A percentile compares a stretch with the other conserved stretches of the same genome.
phyloP scores from a whole-genome alignment of 2,113 vertebrate genomes.

The Python bivittatus region DNA sequence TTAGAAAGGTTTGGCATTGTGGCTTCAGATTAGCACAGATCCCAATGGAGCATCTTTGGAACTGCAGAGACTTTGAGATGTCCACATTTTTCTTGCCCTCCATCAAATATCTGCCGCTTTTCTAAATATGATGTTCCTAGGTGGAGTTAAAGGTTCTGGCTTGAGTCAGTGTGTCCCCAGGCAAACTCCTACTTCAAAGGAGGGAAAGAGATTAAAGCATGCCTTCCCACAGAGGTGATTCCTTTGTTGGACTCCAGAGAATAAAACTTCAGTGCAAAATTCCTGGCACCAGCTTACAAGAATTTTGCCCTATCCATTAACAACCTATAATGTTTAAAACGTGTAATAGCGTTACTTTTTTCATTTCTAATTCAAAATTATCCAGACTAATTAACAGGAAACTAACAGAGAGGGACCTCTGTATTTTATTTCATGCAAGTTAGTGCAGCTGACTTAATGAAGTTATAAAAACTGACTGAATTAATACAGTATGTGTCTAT shows the following conservation, averaged over 20 bases:
- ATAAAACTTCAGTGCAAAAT: not conserved
- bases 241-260: constrained; percentile 25
- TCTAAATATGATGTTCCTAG: constrained; percentile 26
- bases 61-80: constrained; percentile 27
- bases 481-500: constrained; percentile 35
- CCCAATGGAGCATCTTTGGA: not conserved
- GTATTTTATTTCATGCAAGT: constrained; percentile 39
- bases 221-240: constrained; percentile 10
- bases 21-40: constrained; percentile 8
- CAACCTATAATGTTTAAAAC: not conserved
- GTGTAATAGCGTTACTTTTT: constrained; percentile 40
- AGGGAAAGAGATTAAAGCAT: constrained; percentile 49
- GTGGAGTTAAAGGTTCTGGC: constrained; percentile 11
- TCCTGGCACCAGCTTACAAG: not conserved
- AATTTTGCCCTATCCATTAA: constrained; percentile 13
- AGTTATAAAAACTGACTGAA: constrained; percentile 35
- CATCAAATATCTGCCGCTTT: not conserved
- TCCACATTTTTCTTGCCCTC: constrained; percentile 23
- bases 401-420: constrained; percentile 42
- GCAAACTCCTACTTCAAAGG: constrained; percentile 45
- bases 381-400: constrained; percentile 55
- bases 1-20: not conserved
- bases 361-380: constrained; percentile 61
- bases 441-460: constrained; percentile 50
- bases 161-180: constrained; percentile 34